Evolutionary conservation across 2,888 invertebrate genomes (phyloP).

Genomic region (Ophraella communa): DNA sequence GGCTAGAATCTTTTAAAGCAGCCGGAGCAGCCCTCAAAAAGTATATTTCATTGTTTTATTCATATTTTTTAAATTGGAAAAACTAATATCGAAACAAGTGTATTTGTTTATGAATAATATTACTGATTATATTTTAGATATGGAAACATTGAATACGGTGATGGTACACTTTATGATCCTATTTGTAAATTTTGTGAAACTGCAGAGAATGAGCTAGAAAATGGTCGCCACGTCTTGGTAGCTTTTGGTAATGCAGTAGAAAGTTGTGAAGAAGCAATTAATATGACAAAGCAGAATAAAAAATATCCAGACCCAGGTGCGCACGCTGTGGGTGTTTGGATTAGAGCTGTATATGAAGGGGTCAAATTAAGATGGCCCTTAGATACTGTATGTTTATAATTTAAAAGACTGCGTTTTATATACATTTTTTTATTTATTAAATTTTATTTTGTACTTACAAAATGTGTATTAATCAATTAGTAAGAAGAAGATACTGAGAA

Average conservation of each 20-base stretch:
- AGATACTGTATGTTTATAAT: conserved; percentile 2
- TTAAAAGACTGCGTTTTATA: not conserved
- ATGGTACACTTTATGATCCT: conserved; percentile 69
- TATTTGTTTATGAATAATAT: too few relatives aligned
- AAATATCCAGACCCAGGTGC: conserved; percentile 67
- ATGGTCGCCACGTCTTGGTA: conserved; percentile 44
- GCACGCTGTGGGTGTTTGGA: conserved; percentile 66
- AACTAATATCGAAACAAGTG: too few relatives aligned
- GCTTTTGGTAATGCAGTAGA: conserved; percentile 56
- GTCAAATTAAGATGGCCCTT: conserved; percentile 54
- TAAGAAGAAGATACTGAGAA: too few relatives aligned
- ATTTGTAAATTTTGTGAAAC: conserved; percentile 48
- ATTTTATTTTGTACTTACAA: not conserved
- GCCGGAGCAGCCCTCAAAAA: conserved; percentile 62
- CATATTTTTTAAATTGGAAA: not conserved
- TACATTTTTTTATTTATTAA: not conserved
- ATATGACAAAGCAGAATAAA: conserved; percentile 40
- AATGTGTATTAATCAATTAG: not conserved
- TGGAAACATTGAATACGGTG: conserved; percentile 68
- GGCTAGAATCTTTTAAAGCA: conserved; percentile 60
- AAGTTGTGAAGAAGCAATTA: conserved; percentile 56
- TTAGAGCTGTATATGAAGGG: conserved; percentile 63
- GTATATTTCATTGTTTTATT: conserved; percentile 39
- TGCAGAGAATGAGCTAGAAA: conserved; percentile 45
- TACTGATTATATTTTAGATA: too few relatives aligned